Conservation (phyloP, 92 coral and sea anemone genomes). For the Paramuricea clavata region DNA sequence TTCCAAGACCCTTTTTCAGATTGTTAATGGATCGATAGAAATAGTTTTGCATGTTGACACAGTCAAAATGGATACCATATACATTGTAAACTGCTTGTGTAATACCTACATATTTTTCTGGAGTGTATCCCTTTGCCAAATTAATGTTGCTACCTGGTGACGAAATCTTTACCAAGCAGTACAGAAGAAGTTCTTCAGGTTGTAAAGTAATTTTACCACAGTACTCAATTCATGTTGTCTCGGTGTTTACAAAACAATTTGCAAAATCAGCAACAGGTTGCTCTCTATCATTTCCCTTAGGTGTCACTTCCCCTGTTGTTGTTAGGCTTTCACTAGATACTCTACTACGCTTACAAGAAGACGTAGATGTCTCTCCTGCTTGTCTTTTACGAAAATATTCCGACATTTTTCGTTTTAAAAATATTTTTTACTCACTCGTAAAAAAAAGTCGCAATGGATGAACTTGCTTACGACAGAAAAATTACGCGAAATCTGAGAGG, state of each 20-base stretch:
- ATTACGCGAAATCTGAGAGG: constrained; percentile 5
- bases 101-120: not conserved
- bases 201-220: not conserved
- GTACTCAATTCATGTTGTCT: not conserved
- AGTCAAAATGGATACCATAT: not conserved
- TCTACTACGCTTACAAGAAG: not conserved
- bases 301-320: not conserved
- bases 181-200: constrained; percentile 12
- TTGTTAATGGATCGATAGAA: constrained; percentile 35
- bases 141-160: not conserved
- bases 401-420: not conserved
- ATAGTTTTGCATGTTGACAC: constrained; percentile 20
- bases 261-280: constrained; percentile 14
- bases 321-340: not conserved
- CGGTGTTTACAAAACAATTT: not conserved
- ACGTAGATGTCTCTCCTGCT: not conserved
- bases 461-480: not conserved
- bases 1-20: constrained; percentile 33
- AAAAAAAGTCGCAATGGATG: not conserved
- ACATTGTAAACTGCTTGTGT: not conserved
- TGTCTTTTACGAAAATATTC: not conserved
- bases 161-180: constrained; percentile 2
- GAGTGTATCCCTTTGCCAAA: not conserved
- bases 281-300: not conserved
- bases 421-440: not conserved